Base-by-base conservation (phyloP, 2,113 vertebrate genomes). In the Rhinolophus ferrumequinum region DNA sequence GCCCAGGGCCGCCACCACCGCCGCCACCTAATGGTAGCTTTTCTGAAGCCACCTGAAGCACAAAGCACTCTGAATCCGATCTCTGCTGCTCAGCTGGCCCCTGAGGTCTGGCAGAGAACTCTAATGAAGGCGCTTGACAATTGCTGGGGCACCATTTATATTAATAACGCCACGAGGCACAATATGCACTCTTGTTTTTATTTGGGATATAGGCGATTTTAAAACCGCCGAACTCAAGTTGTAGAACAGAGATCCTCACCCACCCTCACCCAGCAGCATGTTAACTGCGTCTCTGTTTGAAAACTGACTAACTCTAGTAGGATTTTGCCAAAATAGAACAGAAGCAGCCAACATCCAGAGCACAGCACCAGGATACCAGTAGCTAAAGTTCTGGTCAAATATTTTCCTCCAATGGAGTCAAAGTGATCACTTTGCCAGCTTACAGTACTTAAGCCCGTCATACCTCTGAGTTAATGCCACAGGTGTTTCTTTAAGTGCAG, bases 91-190 rank as follows among this genome's bases (percentile, higher is more conserved):
- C 5, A 60, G 2, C 15, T 41, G 11, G 30, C 19, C 35, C 22
- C n/a, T 5, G 15, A 3, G 26, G 2, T 44, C 6, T 15, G 33
- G 1, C 54, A 19, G 2, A 33, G 18, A 33, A 58, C 62, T n/a
- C 14, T 62, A 67, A 12, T 16, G 30, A 41, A 66, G 24, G 5
- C 21, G 19, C 3, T 50, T 64, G 50, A 60, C 52, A 70, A 13
- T 26, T 6, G 85, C 26, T 77, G 33, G n/a, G n/a, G 14, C 44
- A 4, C 5, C 8, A 2, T 64, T 64, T 54, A 14, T 26, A 26
- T 35, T 47, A 60, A 38, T 5, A 1, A 26, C n/a, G 2, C 1
- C 2, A 10, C 4, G 11, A 35, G 13, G 66, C 62, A 2, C 26
- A 19, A 30, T 7, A 21, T 3, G 62, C 19, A 33, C 33, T 10